Base-by-base conservation (phyloP, 2,888 invertebrate species). In the Apamea epomidion region DNA sequence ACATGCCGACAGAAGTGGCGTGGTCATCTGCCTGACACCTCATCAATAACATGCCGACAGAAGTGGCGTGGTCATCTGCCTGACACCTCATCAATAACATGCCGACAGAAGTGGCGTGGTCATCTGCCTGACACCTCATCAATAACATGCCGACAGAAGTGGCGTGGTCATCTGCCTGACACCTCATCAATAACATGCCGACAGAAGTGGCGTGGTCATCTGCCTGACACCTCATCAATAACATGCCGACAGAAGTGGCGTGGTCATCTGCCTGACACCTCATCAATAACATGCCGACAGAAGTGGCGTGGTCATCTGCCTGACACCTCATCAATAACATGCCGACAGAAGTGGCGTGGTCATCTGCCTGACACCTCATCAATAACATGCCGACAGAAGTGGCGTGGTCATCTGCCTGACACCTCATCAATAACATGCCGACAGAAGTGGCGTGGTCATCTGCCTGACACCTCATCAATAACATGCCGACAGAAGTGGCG, bases 41-140 rank as follows among this genome's bases (percentile, higher is more conserved):
- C 18, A 82, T 84, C 86, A 80, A 88, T 77, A 84, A 75, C n/a
- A 6, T 14, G n/a, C 68, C 42, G 67, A 58, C 71, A 82, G 64
- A 78, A 58, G 68, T 76, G 80, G 73, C 64, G 21, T 51, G 77
- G 75, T 74, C 76, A 32, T 25, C 62, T 68, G 73, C 72, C 78
- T n/a, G 74, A 71, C 51, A 45, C 7, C 32, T 48, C 18, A 82
- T 84, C 86, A 80, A 88, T 77, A 84, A 75, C n/a, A 6, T 14
- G n/a, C 68, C 42, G 67, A 58, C 71, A 82, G 64, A 78, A 58
- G 68, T 76, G 80, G 73, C 64, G 21, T 51, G 77, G 75, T 74
- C 76, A 32, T 25, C 62, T 68, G 73, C 72, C 78, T n/a, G 74
- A 71, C 51, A 45, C 7, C 32, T 48, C 18, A 82, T 84, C 86